Evolutionary conservation across 2,113 vertebrate species (phyloP).

Genomic region (Semnornis frantzii): DNA sequence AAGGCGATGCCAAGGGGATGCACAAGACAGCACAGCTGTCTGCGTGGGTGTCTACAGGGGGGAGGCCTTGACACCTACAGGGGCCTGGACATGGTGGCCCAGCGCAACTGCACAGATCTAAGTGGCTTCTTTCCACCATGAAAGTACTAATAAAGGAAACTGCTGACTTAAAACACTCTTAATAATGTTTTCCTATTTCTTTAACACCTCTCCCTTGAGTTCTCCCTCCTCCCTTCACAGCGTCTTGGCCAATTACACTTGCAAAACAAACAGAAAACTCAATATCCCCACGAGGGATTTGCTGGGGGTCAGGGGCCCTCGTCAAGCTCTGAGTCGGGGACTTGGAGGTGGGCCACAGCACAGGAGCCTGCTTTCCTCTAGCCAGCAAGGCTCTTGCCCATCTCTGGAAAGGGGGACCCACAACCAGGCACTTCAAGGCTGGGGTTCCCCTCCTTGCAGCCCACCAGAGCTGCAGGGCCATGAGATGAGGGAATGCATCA

Average conservation of each 20-base stretch:
- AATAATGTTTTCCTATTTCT: conserved; percentile 58
- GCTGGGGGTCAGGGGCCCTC: background rate
- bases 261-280: conserved; percentile 56
- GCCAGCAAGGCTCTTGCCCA: background rate
- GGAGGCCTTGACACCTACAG: background rate
- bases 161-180: background rate
- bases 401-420: background rate
- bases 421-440: background rate
- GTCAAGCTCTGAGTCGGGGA: fast-evolving
- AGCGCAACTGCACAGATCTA: background rate
- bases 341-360: background rate
- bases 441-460: background rate
- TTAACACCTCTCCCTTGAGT: conserved; percentile 45
- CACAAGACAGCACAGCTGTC: background rate
- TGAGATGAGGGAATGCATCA: fast-evolving
- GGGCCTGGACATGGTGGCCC: background rate
- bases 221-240: conserved; percentile 22
- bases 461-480: background rate
- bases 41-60: background rate
- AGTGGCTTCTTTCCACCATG: background rate
- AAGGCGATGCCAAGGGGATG: background rate
- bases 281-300: background rate
- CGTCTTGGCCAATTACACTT: conserved; percentile 36
- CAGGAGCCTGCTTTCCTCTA: background rate
- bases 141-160: conserved; percentile 16